These are phyloP conservation scores for Pollenia griseotomentosa DNA, from an alignment of 2,888 invertebrate species.

Conservation along the genomic window DNA sequence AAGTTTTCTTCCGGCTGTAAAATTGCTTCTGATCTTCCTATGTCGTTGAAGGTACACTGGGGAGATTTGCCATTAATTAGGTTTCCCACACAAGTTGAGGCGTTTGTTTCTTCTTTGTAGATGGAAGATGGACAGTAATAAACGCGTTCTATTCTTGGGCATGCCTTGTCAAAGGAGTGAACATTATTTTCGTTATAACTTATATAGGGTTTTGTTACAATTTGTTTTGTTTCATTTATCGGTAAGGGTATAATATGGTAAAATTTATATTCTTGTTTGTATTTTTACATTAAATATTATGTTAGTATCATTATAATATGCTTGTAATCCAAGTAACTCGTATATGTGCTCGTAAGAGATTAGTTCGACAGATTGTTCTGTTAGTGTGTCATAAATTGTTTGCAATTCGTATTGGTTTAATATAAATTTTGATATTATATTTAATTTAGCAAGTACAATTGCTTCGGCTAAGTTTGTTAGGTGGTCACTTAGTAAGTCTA, in stretches of 20 bases:
- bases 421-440: conserved; percentile 1
- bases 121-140: not conserved
- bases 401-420: not conserved
- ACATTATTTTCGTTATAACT: conserved; percentile 26
- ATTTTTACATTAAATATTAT: too few species aligned
- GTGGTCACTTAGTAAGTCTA: not conserved
- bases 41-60: not conserved
- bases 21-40: conserved; percentile 2
- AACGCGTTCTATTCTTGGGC: conserved; percentile 10
- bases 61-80: not conserved
- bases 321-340: too few species aligned
- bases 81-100: conserved; percentile 7
- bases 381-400: not conserved
- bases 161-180: conserved; percentile 25
- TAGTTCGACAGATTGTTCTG: not conserved
- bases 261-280: not conserved
- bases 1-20: conserved; percentile 7
- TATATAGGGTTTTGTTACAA: conserved; percentile 23
- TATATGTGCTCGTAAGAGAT: too few species aligned
- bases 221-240: conserved; percentile 15
- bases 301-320: too few species aligned
- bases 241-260: not conserved
- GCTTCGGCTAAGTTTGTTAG: not conserved
- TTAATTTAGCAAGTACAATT: not conserved
- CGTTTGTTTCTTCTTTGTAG: not conserved